These are phyloP conservation scores for Vespertilio murinus DNA, from an alignment of 2,797 vertebrate genomes.

Conservation along the genomic window DNA sequence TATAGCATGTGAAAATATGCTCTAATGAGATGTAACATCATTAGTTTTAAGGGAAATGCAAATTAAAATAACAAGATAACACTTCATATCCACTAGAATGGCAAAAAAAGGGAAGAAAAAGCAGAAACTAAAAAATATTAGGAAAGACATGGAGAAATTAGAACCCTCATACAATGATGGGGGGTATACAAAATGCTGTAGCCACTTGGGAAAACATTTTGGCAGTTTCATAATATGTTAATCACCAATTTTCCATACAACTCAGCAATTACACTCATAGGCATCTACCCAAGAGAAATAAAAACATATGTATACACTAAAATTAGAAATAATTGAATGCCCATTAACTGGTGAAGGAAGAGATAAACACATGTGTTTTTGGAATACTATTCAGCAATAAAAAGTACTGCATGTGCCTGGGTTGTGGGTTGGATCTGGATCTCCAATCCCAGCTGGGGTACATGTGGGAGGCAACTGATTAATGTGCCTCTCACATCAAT, in stretches of 20 bases:
- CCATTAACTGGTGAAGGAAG: neutral
- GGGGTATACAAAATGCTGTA: neutral
- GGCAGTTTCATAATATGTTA: conserved; percentile 8
- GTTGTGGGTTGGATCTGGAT: too few species aligned
- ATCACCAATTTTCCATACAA: conserved; percentile 9
- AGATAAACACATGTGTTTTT: neutral
- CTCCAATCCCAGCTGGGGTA: too few species aligned
- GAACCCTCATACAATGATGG: neutral
- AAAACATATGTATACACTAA: neutral
- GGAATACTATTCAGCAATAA: neutral
- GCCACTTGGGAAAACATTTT: neutral
- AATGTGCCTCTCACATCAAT: too few species aligned
- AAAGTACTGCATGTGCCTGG: neutral
- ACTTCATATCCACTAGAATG: neutral
- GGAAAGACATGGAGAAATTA: neutral
- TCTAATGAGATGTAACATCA: neutral
- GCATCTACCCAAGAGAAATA: neutral
- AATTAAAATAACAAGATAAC: neutral
- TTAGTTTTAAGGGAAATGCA: neutral
- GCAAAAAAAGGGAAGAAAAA: neutral
- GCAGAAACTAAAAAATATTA: neutral
- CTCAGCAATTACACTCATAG: neutral
- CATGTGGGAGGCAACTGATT: too few species aligned
- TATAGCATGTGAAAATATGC: neutral
- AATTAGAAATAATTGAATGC: neutral